These are phyloP conservation scores for Heliconius melpomene DNA, from an alignment of 1,140 invertebrate species.

Conservation along the genomic window DNA sequence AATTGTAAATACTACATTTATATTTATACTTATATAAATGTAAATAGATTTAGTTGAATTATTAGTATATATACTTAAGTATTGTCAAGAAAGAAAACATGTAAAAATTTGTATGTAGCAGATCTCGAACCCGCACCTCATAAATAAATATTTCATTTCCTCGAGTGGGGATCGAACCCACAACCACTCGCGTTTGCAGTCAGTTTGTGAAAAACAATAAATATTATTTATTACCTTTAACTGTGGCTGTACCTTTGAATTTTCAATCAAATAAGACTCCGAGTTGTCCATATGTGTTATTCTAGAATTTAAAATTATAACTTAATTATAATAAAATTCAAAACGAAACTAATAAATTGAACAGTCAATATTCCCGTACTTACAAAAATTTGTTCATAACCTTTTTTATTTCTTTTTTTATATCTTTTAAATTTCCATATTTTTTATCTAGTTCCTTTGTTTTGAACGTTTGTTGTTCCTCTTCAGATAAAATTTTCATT, in stretches of 20 bases:
- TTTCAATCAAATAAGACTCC: background rate
- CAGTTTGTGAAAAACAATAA: no score
- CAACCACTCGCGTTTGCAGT: no score
- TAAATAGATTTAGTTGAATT: no score
- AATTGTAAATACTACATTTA: no score
- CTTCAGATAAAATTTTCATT: background rate
- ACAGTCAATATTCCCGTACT: conserved; percentile 24
- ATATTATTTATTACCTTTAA: background rate
- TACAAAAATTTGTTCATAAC: conserved; percentile 56
- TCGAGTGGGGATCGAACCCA: no score
- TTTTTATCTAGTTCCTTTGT: background rate
- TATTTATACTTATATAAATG: no score
- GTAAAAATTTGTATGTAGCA: no score
- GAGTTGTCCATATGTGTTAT: conserved; percentile 11
- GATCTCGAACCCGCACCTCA: no score
- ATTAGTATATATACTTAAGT: no score
- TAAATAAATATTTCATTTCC: no score
- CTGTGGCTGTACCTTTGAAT: background rate
- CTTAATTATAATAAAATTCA: background rate
- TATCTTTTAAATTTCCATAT: conserved; percentile 19
- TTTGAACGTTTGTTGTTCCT: background rate
- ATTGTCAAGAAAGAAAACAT: no score
- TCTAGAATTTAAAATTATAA: background rate
- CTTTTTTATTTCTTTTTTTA: conserved; percentile 41
- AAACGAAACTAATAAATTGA: no score